A percentile compares a stretch with the other conserved stretches of the same genome.
Evolutionary conservation across 2,113 vertebrate species (phyloP).

Genomic region (Excalfactoria chinensis): DNA sequence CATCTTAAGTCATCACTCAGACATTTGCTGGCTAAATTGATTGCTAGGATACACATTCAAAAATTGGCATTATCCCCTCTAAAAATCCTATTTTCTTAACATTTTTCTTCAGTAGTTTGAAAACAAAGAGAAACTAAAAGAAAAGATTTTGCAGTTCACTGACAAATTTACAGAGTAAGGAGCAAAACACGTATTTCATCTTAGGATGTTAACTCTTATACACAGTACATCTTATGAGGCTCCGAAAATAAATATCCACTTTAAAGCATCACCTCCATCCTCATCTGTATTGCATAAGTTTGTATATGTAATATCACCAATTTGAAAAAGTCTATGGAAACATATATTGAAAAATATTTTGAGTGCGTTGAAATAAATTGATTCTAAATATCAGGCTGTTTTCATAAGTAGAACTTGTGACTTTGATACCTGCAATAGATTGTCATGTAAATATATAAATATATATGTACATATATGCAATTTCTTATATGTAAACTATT

Average conservation of each 20-base stretch:
- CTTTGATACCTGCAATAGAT: neutral
- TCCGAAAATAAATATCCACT: neutral
- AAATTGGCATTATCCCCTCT: accelerated
- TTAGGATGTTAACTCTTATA: neutral
- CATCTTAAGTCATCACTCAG: neutral
- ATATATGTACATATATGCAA: neutral
- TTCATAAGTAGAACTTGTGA: neutral
- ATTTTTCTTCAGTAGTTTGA: neutral
- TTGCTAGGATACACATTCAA: neutral
- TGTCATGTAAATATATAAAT: neutral
- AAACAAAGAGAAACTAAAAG: neutral
- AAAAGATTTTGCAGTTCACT: neutral
- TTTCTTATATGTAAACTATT: neutral
- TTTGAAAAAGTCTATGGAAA: neutral
- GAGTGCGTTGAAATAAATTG: neutral
- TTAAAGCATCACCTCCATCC: neutral
- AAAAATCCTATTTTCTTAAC: neutral
- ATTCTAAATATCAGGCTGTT: neutral
- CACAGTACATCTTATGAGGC: neutral
- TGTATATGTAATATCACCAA: neutral
- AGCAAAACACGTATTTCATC: neutral
- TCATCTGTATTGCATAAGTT: neutral
- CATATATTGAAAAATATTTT: neutral
- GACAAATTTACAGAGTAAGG: neutral
- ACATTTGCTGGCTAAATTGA: neutral